Evolutionary conservation across 1,140 invertebrate genomes (phyloP).

Genomic region (Octopus sinensis): DNA sequence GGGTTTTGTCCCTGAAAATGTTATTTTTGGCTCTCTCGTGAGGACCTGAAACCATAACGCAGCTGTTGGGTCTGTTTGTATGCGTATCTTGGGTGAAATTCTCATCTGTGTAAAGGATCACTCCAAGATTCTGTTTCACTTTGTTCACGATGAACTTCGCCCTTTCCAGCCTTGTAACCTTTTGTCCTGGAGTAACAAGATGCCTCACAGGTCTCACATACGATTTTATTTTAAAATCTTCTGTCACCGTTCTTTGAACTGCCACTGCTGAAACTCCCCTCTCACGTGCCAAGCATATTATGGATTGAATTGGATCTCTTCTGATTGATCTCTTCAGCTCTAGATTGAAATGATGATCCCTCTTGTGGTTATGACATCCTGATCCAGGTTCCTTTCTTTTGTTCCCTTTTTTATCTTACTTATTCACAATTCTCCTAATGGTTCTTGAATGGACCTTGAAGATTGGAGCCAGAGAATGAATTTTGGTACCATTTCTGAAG

Average conservation of each 20-base stretch:
- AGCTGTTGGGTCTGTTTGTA: not conserved
- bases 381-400: not conserved
- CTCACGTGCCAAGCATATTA: not conserved
- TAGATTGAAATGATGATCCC: not conserved
- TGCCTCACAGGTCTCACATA: not conserved
- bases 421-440: not conserved
- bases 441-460: not conserved
- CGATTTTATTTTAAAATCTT: not conserved
- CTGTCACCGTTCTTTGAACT: not conserved
- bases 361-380: not conserved
- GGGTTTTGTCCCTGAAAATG: not conserved
- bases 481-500: not conserved
- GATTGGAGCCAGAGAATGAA: not conserved
- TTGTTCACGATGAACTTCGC: not conserved
- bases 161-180: not conserved
- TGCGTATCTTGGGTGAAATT: not conserved
- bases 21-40: not conserved
- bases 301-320: not conserved
- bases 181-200: not conserved
- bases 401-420: not conserved
- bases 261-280: not conserved
- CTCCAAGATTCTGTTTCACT: not conserved
- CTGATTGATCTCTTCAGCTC: not conserved
- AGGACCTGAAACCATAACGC: not conserved
- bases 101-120: not conserved